Evolutionary conservation across 2,888 invertebrate species (phyloP), one percentile per base, ranked within the genome.

Genomic region (Callyntrura guangdongensis): DNA sequence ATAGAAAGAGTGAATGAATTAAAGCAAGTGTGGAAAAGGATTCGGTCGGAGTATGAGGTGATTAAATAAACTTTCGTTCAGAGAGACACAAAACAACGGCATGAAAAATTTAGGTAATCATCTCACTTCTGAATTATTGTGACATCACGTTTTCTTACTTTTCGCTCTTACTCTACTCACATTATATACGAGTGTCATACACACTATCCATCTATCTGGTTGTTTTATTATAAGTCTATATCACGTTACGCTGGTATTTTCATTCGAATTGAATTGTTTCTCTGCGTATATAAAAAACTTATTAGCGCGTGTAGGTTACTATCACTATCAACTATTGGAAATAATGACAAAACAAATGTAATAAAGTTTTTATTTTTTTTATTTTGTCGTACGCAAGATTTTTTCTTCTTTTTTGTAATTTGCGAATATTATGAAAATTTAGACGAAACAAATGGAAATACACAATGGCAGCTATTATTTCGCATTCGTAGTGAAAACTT

Each of bases 111-210:
- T 81, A 81, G 61, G 61, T 36, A 81, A 81, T 81, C 45, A 61
- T 61, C 59, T 79, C 59, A 79, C 79, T 81, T 61, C 61, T 81
- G 17, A 61, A 81, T 81, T 81, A 61, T 59, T 81, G 81, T 81
- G 61, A 81, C 81, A 81, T 81, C 61, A 77, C 77, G 77, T 53
- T 77, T 77, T 14, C 20, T 49, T 53, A 25, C 25, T 77, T 74
- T 49, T 53, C 61, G n/a, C n/a, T n/a, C 11, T 27, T 36, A 12
- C 27, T 67, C 11, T 67, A 20, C n/a, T 8, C 25, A 27, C 27
- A 25, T 61, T 61, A 17, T 17, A n/a, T 17, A 59, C n/a, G 2
- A 11, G 12, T 14, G 17, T 17, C 59, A 22, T 61, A 9, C 17
- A 53, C 53, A 11, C 53, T 2, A 53, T 36, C 6, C 36, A 6